Base-by-base conservation (phyloP, 2,797 vertebrate genomes). In the Chrosomus eos region DNA sequence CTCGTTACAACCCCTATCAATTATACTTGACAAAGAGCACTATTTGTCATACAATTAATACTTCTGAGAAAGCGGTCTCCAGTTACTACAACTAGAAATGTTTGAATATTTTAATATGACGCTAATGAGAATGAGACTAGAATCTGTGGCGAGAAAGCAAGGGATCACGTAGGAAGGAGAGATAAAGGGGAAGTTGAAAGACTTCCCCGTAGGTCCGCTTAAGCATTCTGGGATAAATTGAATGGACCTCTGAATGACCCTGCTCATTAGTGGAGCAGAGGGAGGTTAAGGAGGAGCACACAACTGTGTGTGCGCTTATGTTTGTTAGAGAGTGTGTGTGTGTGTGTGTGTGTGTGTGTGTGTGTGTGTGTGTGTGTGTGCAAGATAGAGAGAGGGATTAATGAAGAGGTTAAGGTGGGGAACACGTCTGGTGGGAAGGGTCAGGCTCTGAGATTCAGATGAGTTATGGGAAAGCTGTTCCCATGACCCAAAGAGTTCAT, bases 201-300 rank as follows among this genome's bases (percentile, higher is more conserved):
- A 85, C 83, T 88, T 82, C 67, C 81, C 87, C 31, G 31, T 36
- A 77, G 81, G 87, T 86, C 84, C 31, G 64, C 55, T 76, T 73
- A 82, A 80, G 76, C 74, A 66, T 78, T 85, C 82, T 84, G 88
- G 87, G 82, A 91, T 89, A 91, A 93, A 91, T 88, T 84, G 88
- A 86, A 86, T 71, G 82, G 88, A 92, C 90, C 89, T 88, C 79
- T 72, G 16, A 68, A 58, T 88, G 90, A 93, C 91, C 92, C 90
- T 84, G 53, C 90, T 93, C 91, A 93, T 95, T 95, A 95, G 89
- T 31, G 80, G 81, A 86, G 83, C 87, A 87, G 80, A 85, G 78
- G 77, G 74, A 79, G 79, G 74, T 82, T 82, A 75, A 80, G 84
- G 67, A 82, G 81, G 60, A 66, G 48, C 62, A 80, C 66, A 38